Percentiles rank a stretch among this genome's conserved stretches.
phyloP scores from a whole-genome alignment of 2,888 invertebrate genomes.

The Elaeidobius kamerunicus region DNA sequence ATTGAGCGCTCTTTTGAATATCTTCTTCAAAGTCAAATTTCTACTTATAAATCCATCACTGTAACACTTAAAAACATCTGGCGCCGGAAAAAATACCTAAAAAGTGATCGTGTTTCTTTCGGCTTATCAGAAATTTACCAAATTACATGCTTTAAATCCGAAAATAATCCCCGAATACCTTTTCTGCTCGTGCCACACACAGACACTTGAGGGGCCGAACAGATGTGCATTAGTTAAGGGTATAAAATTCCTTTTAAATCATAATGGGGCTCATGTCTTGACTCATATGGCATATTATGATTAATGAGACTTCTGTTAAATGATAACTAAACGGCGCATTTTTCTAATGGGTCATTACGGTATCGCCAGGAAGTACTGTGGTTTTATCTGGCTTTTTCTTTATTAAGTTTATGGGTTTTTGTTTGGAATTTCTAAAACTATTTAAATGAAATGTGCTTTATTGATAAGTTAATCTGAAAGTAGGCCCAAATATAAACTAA shows the following conservation, averaged over 20 bases:
- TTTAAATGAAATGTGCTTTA: too few species aligned
- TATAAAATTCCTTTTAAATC: constrained; percentile 19
- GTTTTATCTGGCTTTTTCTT: neutral
- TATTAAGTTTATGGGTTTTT: neutral
- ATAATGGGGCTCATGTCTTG: constrained; percentile 13
- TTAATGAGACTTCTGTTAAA: constrained; percentile 10
- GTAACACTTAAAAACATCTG: constrained; percentile 4
- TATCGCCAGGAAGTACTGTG: neutral
- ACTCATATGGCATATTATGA: constrained; percentile 15
- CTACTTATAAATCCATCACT: neutral
- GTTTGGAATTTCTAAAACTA: too few species aligned
- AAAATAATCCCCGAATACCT: constrained; percentile 13
- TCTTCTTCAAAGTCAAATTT: too few species aligned
- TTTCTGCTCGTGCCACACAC: constrained; percentile 15
- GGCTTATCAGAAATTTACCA: constrained; percentile 8
- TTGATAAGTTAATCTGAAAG: too few species aligned
- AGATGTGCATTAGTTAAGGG: constrained; percentile 21
- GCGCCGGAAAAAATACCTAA: neutral
- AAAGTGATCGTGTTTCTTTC: neutral
- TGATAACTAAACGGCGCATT: constrained; percentile 9
- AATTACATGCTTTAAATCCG: constrained; percentile 4
- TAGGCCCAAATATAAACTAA: too few species aligned
- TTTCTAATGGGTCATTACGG: constrained; percentile 6
- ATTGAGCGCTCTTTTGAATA: too few species aligned
- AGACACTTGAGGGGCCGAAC: constrained; percentile 13